phyloP scores from a whole-genome alignment of 2,113 vertebrate species.

The Anoura caudifer region DNA sequence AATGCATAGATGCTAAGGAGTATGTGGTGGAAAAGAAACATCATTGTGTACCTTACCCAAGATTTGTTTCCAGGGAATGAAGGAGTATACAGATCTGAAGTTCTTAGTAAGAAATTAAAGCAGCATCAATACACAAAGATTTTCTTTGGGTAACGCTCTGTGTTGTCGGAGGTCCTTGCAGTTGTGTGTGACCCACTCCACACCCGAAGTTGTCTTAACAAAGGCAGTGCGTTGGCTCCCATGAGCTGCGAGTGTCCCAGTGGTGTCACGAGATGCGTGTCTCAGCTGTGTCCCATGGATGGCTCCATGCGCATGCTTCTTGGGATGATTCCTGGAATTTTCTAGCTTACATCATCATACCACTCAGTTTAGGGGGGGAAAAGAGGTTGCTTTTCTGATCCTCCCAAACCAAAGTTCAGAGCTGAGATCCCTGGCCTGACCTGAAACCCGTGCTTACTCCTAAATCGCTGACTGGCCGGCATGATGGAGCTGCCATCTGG shows the following conservation, averaged over 20 bases:
- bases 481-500: background rate
- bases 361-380: background rate
- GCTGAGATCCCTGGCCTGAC: background rate
- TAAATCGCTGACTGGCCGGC: background rate
- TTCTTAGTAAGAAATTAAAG: background rate
- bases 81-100: background rate
- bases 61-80: background rate
- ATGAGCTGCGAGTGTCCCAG: background rate
- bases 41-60: background rate
- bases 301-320: background rate
- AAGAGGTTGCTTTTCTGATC: background rate
- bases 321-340: background rate
- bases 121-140: background rate
- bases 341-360: background rate
- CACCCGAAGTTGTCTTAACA: background rate
- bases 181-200: background rate
- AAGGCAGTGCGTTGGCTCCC: background rate
- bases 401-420: background rate
- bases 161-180: background rate
- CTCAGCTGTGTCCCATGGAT: background rate
- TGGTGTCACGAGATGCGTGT: background rate
- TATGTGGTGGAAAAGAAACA: background rate
- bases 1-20: background rate
- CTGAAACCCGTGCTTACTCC: background rate
- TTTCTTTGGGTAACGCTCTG: background rate